A percentile compares a stretch with the other conserved stretches of the same genome.
phyloP scores from a whole-genome alignment of 2,888 invertebrate genomes.

The Drosophila recens region DNA sequence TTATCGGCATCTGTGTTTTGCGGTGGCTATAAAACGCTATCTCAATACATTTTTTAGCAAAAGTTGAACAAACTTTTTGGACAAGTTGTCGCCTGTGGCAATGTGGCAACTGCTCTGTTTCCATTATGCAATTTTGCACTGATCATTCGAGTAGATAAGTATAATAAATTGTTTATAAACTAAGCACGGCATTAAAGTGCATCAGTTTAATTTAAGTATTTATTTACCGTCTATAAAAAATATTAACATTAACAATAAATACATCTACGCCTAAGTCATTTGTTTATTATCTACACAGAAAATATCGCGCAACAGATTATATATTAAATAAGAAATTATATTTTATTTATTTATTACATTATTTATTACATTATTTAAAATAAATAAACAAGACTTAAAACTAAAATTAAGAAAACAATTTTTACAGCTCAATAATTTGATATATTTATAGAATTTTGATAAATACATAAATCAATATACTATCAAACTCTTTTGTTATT shows the following conservation, averaged over 20 bases:
- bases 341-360: too few species aligned
- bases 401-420: too few species aligned
- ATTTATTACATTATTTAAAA: too few species aligned
- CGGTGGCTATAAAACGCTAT: conserved; percentile 29
- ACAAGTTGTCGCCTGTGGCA: conserved; percentile 39
- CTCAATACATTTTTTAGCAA: conserved; percentile 17
- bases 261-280: too few species aligned
- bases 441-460: too few species aligned
- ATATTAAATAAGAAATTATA: too few species aligned
- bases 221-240: not conserved
- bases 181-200: conserved; percentile 1
- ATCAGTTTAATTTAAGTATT: not conserved
- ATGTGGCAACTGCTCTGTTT: conserved; percentile 1
- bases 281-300: too few species aligned
- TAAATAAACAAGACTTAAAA: too few species aligned
- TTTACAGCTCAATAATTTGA: too few species aligned
- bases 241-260: too few species aligned
- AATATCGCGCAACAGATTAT: too few species aligned
- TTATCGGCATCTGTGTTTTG: conserved; percentile 45
- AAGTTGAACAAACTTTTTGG: conserved; percentile 38
- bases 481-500: conserved; percentile 28
- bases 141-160: not conserved
- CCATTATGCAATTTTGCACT: conserved; percentile 14
- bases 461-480: conserved; percentile 40
- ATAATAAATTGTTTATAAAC: conserved; percentile 14